Base-by-base conservation (phyloP, 2,113 vertebrate genomes). In the Smithornis capensis region DNA sequence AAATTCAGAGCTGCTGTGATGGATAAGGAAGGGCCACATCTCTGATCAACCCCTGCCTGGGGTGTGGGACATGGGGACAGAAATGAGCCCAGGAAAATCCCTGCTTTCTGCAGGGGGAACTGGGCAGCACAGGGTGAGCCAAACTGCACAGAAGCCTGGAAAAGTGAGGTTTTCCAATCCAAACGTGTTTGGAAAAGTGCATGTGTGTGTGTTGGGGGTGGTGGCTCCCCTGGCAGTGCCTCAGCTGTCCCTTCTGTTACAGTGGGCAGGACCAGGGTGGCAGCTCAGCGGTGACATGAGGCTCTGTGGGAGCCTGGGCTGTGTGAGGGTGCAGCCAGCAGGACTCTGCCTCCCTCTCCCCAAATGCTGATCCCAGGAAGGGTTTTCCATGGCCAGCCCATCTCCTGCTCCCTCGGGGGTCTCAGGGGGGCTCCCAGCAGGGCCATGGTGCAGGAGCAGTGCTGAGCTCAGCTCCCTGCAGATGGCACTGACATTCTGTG, bases 401-500 rank as follows among this genome's bases (percentile, higher is more conserved):
- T 15, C 33, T 19, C 5, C 9, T 3, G 35, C 17, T 53, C 23
- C 35, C 31, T 15, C 55, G 11, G 75, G 74, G 77, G 35, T 31
- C 38, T 42, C 7, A 25, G 64, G 31, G 42, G 64, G 14, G 31
- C n/a, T 23, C 31, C 42, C 29, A 45, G 29, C 1, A 28, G 37
- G 18, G 35, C 59, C 15, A 38, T 3, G 4, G 15, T 16, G 28
- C 38, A 12, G 42, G 44, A 12, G 18, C 10, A 8, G 38, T 3
- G 5, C 55, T 35, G 71, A 59, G 71, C 71, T 47, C 40, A 7
- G 42, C 73, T 45, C 83, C 97, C 98, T 96, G 94, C 94, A 98
- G 98, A 60, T 95, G 97, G 97, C 97, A 95, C 92, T 68, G 56
- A 33, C 18, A 87, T 38, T 82, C 96, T 94, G 85, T 31, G 10